Base-by-base conservation (phyloP, 2,888 invertebrate genomes). In the Volucella zonaria region DNA sequence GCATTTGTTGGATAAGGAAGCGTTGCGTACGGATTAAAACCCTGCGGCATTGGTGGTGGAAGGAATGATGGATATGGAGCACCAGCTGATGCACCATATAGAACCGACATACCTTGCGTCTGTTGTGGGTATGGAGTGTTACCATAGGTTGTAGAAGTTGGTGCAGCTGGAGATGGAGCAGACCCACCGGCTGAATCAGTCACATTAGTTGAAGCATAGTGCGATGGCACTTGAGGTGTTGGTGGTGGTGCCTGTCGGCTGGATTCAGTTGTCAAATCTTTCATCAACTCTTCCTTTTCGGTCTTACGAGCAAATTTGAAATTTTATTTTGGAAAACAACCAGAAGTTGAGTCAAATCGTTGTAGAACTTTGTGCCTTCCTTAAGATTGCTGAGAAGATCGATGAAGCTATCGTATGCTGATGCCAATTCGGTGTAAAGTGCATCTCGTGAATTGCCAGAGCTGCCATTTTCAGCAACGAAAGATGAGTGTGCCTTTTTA, bases 321-420 rank as follows among this genome's bases (percentile, higher is more conserved):
- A 99, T 97, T 93, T 99, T 99, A 92, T 97, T 98, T 94, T 99
- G 99, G 93, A 98, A 97, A 75, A 96, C 95, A 15, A 99, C 95
- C 90, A 99, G 93, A 89, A 99, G 93, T 94, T 98, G 95, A n/a
- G 97, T 97, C 87, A 97, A 93, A 92, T 97, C 97, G 91, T 97
- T 97, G 92, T 97, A 97, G 93, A 99, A 99, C 93, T 99, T 99
- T 78, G 96, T 96, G 87, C 99, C 99, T 93, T 99, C 99, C 89
- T 95, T 95, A 86, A 99, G 94, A 93, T 99, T 98, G 89, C 94
- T 95, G 88, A 96, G 95, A 87, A 99, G 93, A 92, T 99, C 98
- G 90, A 95, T 95, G 93, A 95, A 99, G 87, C 96, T 96, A 93
- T 99, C 99, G 92, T 96, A 96, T 58, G 98, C 98, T 54, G 96